Conservation (phyloP, 30 jellyfish, hydroid and myxozoan species). For the Hydra vulgaris region DNA sequence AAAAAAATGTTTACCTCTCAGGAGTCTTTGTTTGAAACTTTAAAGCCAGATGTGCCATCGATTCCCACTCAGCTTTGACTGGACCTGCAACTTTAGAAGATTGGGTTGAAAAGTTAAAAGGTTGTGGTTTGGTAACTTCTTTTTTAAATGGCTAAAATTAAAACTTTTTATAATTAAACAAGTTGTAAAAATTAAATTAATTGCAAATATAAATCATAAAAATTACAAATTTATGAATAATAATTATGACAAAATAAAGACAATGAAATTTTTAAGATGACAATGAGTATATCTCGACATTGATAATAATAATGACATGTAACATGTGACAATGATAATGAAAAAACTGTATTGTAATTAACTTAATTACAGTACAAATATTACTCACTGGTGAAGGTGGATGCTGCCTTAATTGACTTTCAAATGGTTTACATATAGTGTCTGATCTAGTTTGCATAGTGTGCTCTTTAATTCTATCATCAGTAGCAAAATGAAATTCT, state of each 20-base stretch:
- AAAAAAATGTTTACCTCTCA: conserved; percentile 44
- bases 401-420: conserved; percentile 62
- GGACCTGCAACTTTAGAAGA: conserved; percentile 15
- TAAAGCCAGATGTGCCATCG: conserved; percentile 70
- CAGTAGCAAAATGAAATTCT: conserved; percentile 87
- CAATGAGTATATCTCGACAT: no score
- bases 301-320: no score
- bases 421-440: conserved; percentile 28
- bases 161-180: background rate
- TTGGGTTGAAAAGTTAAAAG: conserved; percentile 52
- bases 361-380: no score
- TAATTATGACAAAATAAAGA: no score
- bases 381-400: conserved; percentile 75
- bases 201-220: no score
- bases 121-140: conserved; percentile 63
- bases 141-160: conserved; percentile 41
- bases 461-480: conserved; percentile 55
- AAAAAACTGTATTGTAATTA: no score
- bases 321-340: no score
- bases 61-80: conserved; percentile 48
- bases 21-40: conserved; percentile 85
- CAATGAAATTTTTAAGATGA: no score
- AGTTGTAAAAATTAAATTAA: no score
- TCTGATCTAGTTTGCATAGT: conserved; percentile 57
- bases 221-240: no score